Percentiles rank a stretch among this genome's conserved stretches.
Conservation (phyloP, 2,113 vertebrate species). For the Motacilla tschutschensis region DNA sequence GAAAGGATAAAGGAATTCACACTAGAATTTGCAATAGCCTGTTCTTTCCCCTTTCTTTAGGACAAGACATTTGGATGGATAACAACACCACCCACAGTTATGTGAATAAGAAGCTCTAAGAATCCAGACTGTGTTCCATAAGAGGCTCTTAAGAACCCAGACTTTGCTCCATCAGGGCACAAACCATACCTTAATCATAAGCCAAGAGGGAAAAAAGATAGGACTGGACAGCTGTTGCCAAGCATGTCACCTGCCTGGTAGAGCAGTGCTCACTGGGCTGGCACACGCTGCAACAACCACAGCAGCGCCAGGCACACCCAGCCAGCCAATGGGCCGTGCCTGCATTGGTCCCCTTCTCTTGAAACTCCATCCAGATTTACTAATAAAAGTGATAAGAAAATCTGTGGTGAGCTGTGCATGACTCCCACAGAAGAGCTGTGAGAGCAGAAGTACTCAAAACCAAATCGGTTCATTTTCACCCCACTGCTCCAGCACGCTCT, state of each 20-base stretch:
- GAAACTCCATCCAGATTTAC: neutral
- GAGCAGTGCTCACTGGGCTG: neutral
- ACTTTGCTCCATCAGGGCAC: neutral
- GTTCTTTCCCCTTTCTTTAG: neutral
- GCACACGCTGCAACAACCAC: neutral
- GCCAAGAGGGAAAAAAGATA: neutral
- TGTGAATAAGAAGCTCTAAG: neutral
- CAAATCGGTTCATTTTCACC: neutral
- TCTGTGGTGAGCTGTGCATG: accelerated
- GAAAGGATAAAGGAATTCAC: slow-evolving; percentile 19
- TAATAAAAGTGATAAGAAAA: neutral
- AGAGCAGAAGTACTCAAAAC: neutral
- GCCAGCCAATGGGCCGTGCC: neutral
- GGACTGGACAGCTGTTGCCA: neutral
- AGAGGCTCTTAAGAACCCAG: neutral
- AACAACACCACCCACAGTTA: neutral
- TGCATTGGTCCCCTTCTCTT: neutral
- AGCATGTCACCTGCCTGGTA: neutral
- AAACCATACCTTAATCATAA: neutral
- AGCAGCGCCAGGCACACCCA: neutral
- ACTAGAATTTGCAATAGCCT: neutral
- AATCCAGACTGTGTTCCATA: neutral
- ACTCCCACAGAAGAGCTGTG: accelerated
- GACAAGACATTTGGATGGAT: neutral
- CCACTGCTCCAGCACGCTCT: accelerated